phyloP scores from a whole-genome alignment of 2,888 invertebrate genomes.

The Cotesia congregata region DNA sequence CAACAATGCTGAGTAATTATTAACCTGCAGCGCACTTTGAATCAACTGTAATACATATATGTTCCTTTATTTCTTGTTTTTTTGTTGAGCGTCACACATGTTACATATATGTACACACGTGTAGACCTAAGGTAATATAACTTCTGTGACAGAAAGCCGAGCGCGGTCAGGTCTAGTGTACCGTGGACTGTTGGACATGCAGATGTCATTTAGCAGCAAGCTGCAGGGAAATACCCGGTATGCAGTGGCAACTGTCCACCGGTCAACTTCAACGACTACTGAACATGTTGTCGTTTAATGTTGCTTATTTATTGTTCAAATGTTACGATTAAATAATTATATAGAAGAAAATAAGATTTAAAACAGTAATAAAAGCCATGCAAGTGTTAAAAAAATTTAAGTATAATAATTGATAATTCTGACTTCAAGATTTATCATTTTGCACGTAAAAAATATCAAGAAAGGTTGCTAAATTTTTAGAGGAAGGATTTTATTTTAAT shows the following conservation, averaged over 20 bases:
- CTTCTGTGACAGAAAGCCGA: no score
- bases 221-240: constrained; percentile 42
- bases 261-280: constrained; percentile 6
- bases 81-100: constrained; percentile 6
- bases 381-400: no score
- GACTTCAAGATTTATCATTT: no score
- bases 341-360: background rate
- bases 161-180: background rate
- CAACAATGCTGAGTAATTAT: constrained; percentile 63
- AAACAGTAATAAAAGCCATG: no score
- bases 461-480: no score
- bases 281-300: background rate
- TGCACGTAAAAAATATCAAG: no score
- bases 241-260: constrained; percentile 40
- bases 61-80: background rate
- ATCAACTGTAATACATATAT: background rate
- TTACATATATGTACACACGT: background rate
- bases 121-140: no score
- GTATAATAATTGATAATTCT: no score
- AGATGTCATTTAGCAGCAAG: constrained; percentile 55
- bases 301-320: no score
- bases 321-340: background rate
- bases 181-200: constrained; percentile 1
- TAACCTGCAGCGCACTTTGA: constrained; percentile 55
- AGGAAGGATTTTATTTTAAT: no score